Percentiles rank a stretch among this genome's conserved stretches.
Conservation (phyloP, 2,888 invertebrate genomes). For the Copidosoma aretas region DNA sequence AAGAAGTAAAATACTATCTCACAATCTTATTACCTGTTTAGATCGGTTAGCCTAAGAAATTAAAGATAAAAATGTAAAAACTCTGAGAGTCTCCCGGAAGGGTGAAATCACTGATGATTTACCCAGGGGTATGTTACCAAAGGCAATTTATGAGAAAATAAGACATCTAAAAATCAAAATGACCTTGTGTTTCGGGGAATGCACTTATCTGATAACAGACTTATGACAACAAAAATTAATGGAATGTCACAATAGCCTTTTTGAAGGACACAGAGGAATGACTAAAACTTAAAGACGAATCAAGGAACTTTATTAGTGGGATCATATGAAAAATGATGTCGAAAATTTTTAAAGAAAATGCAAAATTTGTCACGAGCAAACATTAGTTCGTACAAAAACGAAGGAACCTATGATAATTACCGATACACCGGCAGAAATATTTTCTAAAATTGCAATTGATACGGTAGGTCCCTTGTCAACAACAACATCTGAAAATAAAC, state of each 20-base stretch:
- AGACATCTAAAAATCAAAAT: not conserved
- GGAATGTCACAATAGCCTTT: slow-evolving; percentile 35
- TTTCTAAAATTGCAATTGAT: slow-evolving; percentile 39
- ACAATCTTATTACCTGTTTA: too few species aligned
- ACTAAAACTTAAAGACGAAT: slow-evolving; percentile 34
- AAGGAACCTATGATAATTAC: slow-evolving; percentile 40
- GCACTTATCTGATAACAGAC: not conserved
- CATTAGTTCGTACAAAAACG: not conserved
- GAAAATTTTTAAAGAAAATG: slow-evolving; percentile 30
- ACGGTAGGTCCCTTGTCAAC: slow-evolving; percentile 29
- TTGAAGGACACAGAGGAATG: slow-evolving; percentile 44
- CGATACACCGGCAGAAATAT: slow-evolving; percentile 28
- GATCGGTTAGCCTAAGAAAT: too few species aligned
- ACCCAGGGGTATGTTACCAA: not conserved
- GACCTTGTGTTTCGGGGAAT: not conserved
- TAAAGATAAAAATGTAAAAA: too few species aligned
- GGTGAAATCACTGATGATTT: not conserved
- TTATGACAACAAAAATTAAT: not conserved
- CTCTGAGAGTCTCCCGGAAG: not conserved
- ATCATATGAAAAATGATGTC: slow-evolving; percentile 21
- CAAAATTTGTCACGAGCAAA: slow-evolving; percentile 29
- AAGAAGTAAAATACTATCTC: too few species aligned
- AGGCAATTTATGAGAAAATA: not conserved
- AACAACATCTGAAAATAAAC: slow-evolving; percentile 18
- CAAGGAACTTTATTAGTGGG: slow-evolving; percentile 40